Percentiles rank a stretch among this genome's conserved stretches.
These are phyloP conservation scores for Lycophotia porphyrea DNA, from an alignment of 2,888 invertebrate genomes.

Conservation along the genomic window DNA sequence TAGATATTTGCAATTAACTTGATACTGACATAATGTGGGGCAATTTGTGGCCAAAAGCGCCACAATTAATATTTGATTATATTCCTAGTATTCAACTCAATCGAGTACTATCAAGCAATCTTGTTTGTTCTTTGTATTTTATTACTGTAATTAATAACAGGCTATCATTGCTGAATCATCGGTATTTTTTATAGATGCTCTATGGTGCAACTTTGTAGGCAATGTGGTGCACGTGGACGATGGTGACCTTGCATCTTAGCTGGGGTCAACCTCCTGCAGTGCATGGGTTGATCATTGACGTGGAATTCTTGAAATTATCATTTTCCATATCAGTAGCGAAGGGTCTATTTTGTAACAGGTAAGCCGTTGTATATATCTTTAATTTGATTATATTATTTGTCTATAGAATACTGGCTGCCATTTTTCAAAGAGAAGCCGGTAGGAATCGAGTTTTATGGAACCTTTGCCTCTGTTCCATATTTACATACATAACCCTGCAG, in stretches of 20 bases:
- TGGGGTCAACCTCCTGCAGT: not conserved
- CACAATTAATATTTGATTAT: conserved; percentile 72
- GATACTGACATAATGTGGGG: conserved; percentile 62
- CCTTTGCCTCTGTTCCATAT: no score
- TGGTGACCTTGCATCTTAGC: not conserved
- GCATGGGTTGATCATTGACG: not conserved
- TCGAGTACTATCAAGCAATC: conserved; percentile 57
- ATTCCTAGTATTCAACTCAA: conserved; percentile 64
- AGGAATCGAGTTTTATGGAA: no score
- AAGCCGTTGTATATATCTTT: no score
- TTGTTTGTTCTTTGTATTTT: conserved; percentile 53
- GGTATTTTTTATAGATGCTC: conserved; percentile 14
- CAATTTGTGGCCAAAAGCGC: conserved; percentile 69
- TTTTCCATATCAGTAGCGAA: no score
- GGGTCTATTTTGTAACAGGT: no score
- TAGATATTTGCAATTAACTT: conserved; percentile 57
- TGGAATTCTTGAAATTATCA: not conserved
- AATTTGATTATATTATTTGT: no score
- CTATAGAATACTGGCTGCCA: no score
- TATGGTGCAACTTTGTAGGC: conserved; percentile 16
- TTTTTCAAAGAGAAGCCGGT: no score
- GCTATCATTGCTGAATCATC: conserved; percentile 30
- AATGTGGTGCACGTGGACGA: conserved; percentile 27
- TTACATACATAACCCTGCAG: not conserved
- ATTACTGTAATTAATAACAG: conserved; percentile 53